A percentile compares a stretch with the other conserved stretches of the same genome.
These are phyloP conservation scores for Cordilura impudica DNA, from an alignment of 2,888 invertebrate genomes.

Conservation along the genomic window DNA sequence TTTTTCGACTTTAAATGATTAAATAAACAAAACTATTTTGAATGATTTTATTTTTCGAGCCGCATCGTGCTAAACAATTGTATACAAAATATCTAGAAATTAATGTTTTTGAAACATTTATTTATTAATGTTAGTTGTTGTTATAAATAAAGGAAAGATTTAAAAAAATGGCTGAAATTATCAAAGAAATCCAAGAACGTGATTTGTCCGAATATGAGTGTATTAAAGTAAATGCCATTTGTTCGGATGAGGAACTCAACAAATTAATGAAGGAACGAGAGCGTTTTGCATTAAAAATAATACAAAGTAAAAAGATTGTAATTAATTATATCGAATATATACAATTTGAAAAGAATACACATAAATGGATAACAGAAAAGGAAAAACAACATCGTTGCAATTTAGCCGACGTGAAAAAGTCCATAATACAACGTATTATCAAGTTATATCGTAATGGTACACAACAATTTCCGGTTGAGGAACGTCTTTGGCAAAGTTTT, in stretches of 20 bases:
- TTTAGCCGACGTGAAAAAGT: slow-evolving; percentile 83
- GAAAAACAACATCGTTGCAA: slow-evolving; percentile 82
- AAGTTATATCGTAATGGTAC: slow-evolving; percentile 86
- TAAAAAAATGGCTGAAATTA: slow-evolving; percentile 87
- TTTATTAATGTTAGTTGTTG: neutral
- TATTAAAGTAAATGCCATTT: slow-evolving; percentile 85
- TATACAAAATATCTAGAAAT: too few relatives aligned
- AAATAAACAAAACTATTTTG: slow-evolving; percentile 34
- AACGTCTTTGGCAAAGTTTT: slow-evolving; percentile 87
- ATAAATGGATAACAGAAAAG: slow-evolving; percentile 69
- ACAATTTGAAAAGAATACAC: slow-evolving; percentile 72
- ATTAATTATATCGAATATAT: slow-evolving; percentile 74
- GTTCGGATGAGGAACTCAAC: slow-evolving; percentile 82
- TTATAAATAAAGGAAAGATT: neutral
- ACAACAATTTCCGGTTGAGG: slow-evolving; percentile 84
- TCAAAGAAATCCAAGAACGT: slow-evolving; percentile 87
- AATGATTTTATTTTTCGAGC: neutral
- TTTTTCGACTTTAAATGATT: slow-evolving; percentile 2
- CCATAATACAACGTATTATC: slow-evolving; percentile 85
- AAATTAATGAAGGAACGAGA: slow-evolving; percentile 70
- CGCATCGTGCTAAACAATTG: slow-evolving; percentile 44
- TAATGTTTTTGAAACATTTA: neutral
- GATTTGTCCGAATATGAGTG: slow-evolving; percentile 89
- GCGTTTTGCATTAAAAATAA: slow-evolving; percentile 70
- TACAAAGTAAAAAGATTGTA: slow-evolving; percentile 67